Base-by-base conservation (phyloP, 2,888 invertebrate genomes). In the Microchrysa polita region DNA sequence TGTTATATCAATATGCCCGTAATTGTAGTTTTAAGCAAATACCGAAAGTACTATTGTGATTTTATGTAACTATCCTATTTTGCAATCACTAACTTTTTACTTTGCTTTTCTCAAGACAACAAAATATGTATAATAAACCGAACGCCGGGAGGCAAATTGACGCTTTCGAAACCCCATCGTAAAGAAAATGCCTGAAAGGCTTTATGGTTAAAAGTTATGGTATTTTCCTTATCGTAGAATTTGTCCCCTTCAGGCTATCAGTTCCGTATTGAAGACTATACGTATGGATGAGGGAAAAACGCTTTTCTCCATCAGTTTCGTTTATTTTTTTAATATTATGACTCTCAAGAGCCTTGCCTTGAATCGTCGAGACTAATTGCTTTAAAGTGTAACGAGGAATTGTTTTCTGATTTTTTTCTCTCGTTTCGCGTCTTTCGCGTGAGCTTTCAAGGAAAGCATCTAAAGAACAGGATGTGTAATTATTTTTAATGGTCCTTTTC, bases 121-220 rank as follows among this genome's bases (percentile, higher is more conserved):
- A 61, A 61, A 22, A 61, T 61, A 61, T 40, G 18, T 61, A 61
- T 4, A 59, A 16, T n/a, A 61, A 61, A 61, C 23, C 2, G 40
- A 16, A n/a, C 40, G 18, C 27, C 40, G 7, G 40, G 14, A 7
- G 48, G 48, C 27, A 27, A 34, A 34, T 40, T 61, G 55, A 55
- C 55, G 22, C 55, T 55, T 18, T 10, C 22, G 5, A 52, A 14
- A 18, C 20, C 18, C 55, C 55, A 55, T n/a, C n/a, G n/a, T 18
- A 22, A 12, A 22, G 48, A 44, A 63, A 65, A 65, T 65, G 48
- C 20, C 65, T 44, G 34, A 22, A 65, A 48, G 65, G 65, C 48
- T 65, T 65, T 65, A 65, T 65, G 12, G 65, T 44, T 44, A 44
- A 65, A 65, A 65, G 65, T 65, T 65, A 65, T 65, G 48, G 65